Evolutionary conservation across 1,140 invertebrate genomes (phyloP).

Genomic region (Drosophila equinoxialis): DNA sequence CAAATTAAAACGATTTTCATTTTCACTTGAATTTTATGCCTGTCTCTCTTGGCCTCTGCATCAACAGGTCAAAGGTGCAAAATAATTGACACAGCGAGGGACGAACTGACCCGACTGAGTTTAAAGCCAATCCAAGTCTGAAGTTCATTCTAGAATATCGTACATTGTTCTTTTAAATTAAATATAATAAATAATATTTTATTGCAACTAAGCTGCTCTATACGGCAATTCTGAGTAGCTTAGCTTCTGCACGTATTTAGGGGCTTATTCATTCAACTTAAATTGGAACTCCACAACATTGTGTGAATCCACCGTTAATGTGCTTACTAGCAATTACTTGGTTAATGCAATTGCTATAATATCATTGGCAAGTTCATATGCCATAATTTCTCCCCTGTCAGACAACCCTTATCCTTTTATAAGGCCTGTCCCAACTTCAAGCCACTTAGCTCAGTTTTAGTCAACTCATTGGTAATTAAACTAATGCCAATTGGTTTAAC

Average conservation of each 20-base stretch:
- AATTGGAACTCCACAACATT: no score
- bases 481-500: conserved; percentile 66
- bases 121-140: no score
- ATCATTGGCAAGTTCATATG: conserved; percentile 58
- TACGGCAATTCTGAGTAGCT: no score
- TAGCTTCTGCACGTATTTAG: no score
- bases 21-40: conserved; percentile 62
- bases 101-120: neutral
- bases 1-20: conserved; percentile 75
- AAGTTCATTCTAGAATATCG: no score
- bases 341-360: conserved; percentile 72
- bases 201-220: no score
- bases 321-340: conserved; percentile 52
- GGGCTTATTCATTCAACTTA: no score
- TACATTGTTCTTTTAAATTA: no score
- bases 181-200: no score
- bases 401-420: conserved; percentile 5
- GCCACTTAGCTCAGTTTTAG: conserved; percentile 30
- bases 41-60: neutral
- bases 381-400: conserved; percentile 30
- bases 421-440: conserved; percentile 4
- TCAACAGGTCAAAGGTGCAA: neutral
- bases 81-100: neutral
- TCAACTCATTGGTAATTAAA: conserved; percentile 63
- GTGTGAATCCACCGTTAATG: neutral